Conservation (phyloP, 2,888 invertebrate species). For the Dolichopus griseipennis region DNA sequence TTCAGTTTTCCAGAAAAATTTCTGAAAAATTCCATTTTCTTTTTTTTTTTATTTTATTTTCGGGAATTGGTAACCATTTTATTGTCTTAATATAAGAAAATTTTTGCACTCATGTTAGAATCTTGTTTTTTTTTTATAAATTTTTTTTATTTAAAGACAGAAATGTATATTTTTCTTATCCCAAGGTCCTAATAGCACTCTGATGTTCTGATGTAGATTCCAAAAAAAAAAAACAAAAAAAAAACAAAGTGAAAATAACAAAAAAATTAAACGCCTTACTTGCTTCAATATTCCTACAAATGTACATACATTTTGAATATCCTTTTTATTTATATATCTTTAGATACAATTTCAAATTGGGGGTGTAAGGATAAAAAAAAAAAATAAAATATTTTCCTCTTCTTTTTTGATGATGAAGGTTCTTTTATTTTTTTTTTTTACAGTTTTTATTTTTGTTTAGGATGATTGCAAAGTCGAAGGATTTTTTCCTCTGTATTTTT, state of each 20-base stretch:
- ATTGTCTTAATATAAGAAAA: too few relatives aligned
- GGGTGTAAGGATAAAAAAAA: neutral
- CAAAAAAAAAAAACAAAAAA: neutral
- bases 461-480: constrained; percentile 6
- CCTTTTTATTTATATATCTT: neutral
- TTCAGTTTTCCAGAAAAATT: too few relatives aligned
- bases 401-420: neutral
- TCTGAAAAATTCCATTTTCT: too few relatives aligned
- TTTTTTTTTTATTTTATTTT: too few relatives aligned
- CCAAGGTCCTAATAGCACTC: neutral
- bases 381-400: neutral
- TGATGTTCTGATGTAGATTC: neutral
- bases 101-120: too few relatives aligned
- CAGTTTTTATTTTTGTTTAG: neutral
- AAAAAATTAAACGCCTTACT: neutral
- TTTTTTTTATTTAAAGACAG: too few relatives aligned
- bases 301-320: neutral
- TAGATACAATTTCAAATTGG: neutral
- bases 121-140: too few relatives aligned
- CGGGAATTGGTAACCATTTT: too few relatives aligned
- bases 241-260: neutral
- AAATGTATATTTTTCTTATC: neutral
- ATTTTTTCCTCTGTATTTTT: neutral
- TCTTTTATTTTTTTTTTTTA: neutral
- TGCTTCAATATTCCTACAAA: neutral